Base-by-base conservation (phyloP, 92 coral and sea anemone species). In the Diadumene lineata region DNA sequence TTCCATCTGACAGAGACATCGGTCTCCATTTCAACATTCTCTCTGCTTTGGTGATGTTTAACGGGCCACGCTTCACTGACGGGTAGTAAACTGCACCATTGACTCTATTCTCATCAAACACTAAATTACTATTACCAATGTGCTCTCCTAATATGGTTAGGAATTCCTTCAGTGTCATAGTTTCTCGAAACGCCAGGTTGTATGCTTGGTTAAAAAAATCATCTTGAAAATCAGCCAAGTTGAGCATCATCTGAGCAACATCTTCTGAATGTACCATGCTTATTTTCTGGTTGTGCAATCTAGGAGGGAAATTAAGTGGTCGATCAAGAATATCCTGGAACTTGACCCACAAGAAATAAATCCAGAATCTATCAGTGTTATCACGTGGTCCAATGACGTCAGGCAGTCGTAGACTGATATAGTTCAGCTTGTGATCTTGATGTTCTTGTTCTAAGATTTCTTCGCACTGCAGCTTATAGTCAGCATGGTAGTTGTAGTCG, bases 331-430 rank as follows among this genome's bases (percentile, higher is more conserved):
- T 79, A 51, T 91, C 93, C 62, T 90, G 93, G 62, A 87, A 88
- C 50, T 85, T 81, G 62, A 96, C 78, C 99, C 99, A 96, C 53
- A 96, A 70, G 10, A 92, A 85, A 53, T 96, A 96, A 66, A 77
- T 74, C 99, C 99, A 96, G 77, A 96, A 88, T 30, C 99, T 88
- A 68, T 96, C 69, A 64, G 97, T 88, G 66, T 86, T 92, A 85
- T 96, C 99, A 31, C 99, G 99, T 76, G 93, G 87, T 26, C 99
- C 99, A 31, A 96, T 84, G 76, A 96, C 91, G 80, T 96, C 99
- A 73, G 99, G 99, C 34, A 96, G 88, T 11, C 99, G 92, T 25
- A 96, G 82, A 38, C 73, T 86, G 43, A 92, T 68, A 77, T 88
- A 96, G 33, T 72, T 87, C 16, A 94, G 72, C 60, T 76, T 74